Percentiles rank a stretch among this genome's conserved stretches.
Evolutionary conservation across 2,888 invertebrate species (phyloP).

Genomic region (Pristionchus arcanus): DNA sequence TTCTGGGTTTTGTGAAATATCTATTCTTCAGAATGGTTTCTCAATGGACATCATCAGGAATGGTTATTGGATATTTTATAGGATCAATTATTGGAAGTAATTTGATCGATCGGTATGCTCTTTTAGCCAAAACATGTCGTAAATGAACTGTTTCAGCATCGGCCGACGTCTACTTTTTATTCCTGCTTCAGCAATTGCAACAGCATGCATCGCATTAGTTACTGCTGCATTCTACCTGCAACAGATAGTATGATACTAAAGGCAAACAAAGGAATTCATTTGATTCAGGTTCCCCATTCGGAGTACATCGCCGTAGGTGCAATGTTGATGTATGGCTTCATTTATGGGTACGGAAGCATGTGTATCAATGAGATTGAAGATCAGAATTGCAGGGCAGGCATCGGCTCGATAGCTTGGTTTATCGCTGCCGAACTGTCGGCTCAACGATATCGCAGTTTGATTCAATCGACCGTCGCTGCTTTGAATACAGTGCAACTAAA

Average conservation of each 20-base stretch:
- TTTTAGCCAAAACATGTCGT: no score
- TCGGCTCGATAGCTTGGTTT: slow-evolving; percentile 51
- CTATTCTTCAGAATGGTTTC: neutral
- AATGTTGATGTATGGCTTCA: neutral
- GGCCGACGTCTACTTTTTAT: neutral
- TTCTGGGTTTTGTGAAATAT: neutral
- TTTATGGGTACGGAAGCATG: neutral
- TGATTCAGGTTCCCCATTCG: neutral
- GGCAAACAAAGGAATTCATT: neutral
- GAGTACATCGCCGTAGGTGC: neutral
- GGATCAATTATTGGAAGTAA: neutral
- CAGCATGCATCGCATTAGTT: neutral
- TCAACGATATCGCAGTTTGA: slow-evolving; percentile 27
- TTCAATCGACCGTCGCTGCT: neutral
- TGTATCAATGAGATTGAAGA: neutral
- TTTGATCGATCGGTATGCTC: neutral
- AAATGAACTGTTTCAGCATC: neutral
- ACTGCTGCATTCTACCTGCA: neutral
- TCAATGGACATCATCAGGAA: slow-evolving; percentile 30
- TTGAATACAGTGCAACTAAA: neutral
- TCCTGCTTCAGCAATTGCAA: neutral
- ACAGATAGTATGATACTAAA: neutral
- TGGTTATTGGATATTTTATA: neutral
- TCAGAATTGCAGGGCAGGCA: neutral
- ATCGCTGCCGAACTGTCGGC: slow-evolving; percentile 22